Evolutionary conservation across 2,888 invertebrate genomes (phyloP).

Genomic region (Charanyca ferruginea): DNA sequence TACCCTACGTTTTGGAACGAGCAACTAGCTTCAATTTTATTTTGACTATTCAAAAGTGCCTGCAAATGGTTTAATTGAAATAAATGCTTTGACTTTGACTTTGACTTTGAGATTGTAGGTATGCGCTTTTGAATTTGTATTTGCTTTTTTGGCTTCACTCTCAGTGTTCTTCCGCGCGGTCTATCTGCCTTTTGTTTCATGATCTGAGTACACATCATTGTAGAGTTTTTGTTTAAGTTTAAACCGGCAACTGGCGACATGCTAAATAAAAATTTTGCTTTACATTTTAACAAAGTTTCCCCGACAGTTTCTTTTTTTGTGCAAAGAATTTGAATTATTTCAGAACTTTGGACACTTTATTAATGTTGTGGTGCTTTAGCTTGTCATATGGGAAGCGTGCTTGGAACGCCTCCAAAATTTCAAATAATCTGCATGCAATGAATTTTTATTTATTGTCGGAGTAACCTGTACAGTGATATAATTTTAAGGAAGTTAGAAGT

Average conservation of each 20-base stretch:
- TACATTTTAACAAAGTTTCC: conserved; percentile 50
- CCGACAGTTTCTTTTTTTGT: conserved; percentile 52
- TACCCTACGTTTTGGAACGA: too few relatives aligned
- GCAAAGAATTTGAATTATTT: conserved; percentile 59
- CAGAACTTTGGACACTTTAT: conserved; percentile 57
- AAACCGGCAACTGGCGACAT: conserved; percentile 10
- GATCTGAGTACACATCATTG: conserved; percentile 25
- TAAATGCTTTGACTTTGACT: too few relatives aligned
- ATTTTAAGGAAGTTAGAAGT: conserved; percentile 38
- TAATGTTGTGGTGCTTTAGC: conserved; percentile 59
- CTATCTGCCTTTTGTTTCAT: too few relatives aligned
- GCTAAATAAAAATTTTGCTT: conserved; percentile 18
- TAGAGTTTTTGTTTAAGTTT: conserved; percentile 12
- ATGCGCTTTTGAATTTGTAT: too few relatives aligned
- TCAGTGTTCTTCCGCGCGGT: too few relatives aligned
- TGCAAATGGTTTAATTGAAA: too few relatives aligned
- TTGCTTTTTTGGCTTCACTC: too few relatives aligned
- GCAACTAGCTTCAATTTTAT: too few relatives aligned
- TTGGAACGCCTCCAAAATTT: conserved; percentile 65
- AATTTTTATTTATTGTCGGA: conserved; percentile 55
- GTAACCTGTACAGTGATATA: conserved; percentile 52
- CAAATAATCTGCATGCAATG: conserved; percentile 66
- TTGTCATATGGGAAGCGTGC: conserved; percentile 63
- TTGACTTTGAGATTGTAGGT: too few relatives aligned
- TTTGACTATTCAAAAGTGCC: too few relatives aligned